Evolutionary conservation across 2,113 vertebrate genomes (phyloP).

Genomic region (Podarcis muralis): DNA sequence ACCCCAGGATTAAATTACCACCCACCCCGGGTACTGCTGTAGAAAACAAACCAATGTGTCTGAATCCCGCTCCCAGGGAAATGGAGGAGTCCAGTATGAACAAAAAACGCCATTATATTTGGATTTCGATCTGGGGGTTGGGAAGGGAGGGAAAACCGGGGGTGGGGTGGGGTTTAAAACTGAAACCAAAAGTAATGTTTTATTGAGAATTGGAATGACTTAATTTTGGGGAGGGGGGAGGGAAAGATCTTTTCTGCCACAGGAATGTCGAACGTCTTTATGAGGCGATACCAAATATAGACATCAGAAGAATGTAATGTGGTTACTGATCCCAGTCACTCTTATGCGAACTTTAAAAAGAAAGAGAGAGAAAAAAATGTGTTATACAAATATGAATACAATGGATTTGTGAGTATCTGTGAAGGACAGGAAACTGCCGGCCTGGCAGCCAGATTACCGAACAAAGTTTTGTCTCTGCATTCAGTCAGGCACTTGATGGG

Average conservation of each 20-base stretch:
- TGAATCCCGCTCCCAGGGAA: background rate
- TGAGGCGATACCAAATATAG: conserved; percentile 36
- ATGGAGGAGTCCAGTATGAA: background rate
- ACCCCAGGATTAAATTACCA: background rate
- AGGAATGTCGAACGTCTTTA: background rate
- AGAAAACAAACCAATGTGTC: background rate
- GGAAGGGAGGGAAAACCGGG: background rate
- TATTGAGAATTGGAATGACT: background rate
- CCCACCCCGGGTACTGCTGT: background rate
- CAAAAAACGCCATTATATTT: background rate
- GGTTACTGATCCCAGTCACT: conserved; percentile 74
- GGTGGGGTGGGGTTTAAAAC: background rate
- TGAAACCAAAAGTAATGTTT: background rate
- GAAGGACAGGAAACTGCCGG: conserved; percentile 63
- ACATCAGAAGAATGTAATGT: conserved; percentile 20
- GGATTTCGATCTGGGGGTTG: background rate
- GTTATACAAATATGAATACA: conserved; percentile 42
- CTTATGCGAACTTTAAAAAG: conserved; percentile 65
- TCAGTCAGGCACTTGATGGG: background rate
- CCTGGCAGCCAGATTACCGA: background rate
- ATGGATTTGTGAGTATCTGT: conserved; percentile 66
- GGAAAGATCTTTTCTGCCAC: conserved; percentile 14
- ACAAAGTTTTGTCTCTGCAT: conserved; percentile 59
- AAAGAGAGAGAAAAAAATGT: conserved; percentile 38
- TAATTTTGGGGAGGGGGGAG: background rate